These are phyloP conservation scores for Suricata suricatta DNA, from an alignment of 2,113 vertebrate genomes.

Conservation along the genomic window DNA sequence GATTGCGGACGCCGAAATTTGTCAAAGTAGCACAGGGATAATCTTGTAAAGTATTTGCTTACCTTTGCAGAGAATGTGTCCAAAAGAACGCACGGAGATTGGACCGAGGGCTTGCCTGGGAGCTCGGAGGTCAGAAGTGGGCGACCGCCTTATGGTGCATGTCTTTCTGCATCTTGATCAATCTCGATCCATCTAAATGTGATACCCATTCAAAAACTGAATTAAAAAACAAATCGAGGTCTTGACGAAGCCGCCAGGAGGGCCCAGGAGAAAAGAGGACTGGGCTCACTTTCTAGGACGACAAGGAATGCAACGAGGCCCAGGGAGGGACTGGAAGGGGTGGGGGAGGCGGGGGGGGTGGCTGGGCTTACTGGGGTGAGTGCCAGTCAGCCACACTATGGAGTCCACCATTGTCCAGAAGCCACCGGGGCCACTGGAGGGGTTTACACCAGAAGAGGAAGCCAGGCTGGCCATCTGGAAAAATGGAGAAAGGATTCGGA, in stretches of 20 bases:
- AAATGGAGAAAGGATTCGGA: background rate
- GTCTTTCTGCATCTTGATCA: background rate
- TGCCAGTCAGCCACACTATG: rapidly evolving
- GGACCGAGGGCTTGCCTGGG: background rate
- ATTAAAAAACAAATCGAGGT: background rate
- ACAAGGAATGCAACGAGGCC: background rate
- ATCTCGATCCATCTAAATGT: background rate
- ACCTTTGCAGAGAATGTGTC: background rate
- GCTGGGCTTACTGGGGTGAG: background rate
- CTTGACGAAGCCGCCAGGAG: background rate
- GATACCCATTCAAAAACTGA: background rate
- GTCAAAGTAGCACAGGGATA: background rate
- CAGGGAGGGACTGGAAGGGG: background rate
- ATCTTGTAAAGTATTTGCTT: background rate
- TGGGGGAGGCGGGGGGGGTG: too few species aligned
- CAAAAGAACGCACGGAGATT: background rate
- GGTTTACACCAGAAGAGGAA: background rate
- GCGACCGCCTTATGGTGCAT: rapidly evolving
- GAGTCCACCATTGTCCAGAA: background rate
- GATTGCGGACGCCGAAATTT: rapidly evolving
- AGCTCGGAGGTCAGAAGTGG: too few species aligned
- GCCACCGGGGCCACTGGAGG: too few species aligned
- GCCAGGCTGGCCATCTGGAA: background rate
- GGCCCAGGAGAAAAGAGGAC: background rate
- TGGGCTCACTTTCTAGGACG: background rate